These are phyloP conservation scores for Chiridota heheva DNA, from an alignment of 35 echinoderm and acorn worm genomes.

Conservation along the genomic window DNA sequence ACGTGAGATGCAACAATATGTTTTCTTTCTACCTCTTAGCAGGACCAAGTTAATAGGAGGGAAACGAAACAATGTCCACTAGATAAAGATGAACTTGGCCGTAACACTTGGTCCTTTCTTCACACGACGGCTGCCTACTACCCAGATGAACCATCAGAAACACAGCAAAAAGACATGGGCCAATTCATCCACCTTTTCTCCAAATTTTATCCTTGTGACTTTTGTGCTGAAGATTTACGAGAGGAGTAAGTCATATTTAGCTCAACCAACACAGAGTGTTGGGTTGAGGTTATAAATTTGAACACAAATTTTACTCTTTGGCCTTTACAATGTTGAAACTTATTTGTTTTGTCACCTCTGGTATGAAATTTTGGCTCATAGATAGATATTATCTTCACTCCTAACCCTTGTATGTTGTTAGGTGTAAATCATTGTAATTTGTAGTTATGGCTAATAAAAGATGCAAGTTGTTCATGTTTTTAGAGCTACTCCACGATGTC, in stretches of 20 bases:
- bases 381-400: too few relatives aligned
- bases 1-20: neutral
- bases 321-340: too few relatives aligned
- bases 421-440: too few relatives aligned
- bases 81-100: conserved; percentile 91
- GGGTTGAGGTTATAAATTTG: too few relatives aligned
- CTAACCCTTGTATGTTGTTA: too few relatives aligned
- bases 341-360: too few relatives aligned
- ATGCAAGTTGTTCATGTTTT: too few relatives aligned
- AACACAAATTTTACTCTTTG: neutral
- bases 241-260: conserved; percentile 65
- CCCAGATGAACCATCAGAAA: conserved; percentile 69
- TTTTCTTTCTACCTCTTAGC: neutral
- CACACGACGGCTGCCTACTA: conserved; percentile 97
- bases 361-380: too few relatives aligned
- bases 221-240: conserved; percentile 88
- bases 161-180: conserved; percentile 80
- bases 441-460: too few relatives aligned
- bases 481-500: too few relatives aligned
- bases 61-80: conserved; percentile 79
- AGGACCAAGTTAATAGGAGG: too few relatives aligned
- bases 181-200: conserved; percentile 96
- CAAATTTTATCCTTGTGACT: conserved; percentile 95
- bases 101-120: conserved; percentile 97
- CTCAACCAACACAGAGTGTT: too few relatives aligned